Evolutionary conservation across 1,140 invertebrate genomes (phyloP), one percentile per base, ranked within the genome.

Genomic region (Aphis craccivora): DNA sequence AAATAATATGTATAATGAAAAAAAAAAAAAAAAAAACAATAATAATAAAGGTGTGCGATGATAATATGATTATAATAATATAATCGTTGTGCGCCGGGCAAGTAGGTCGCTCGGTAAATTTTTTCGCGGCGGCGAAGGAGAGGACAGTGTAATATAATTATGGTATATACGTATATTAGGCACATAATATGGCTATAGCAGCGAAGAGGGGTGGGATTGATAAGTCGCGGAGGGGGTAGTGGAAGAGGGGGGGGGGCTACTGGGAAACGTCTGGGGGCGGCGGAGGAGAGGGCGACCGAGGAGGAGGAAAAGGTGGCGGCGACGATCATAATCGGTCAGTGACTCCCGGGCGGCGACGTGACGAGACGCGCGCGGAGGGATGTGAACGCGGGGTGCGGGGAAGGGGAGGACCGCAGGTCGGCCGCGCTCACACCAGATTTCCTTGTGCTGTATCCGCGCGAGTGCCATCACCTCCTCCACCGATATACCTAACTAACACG

Each of bases 291-390:
- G 40, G 90, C 8, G n/a, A 53, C 20, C 43, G 67, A 18, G 7
- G 60, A n/a, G 40, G 43, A 20, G 90, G 30, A 25, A 67, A 53
- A 43, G 90, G 90, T 37, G 90, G n/a, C 67, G 45, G 45, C 20
- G 43, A 48, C 87, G 87, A 53, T 53, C 87, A 37, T 89, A 89
- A 89, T 92, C 91, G 91, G 91, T 92, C 91, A 53, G 91, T 91
- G 90, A 91, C 90, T 91, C 60, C 43, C 25, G 20, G 40, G 60
- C 67, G 67, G 67, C 25, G 55, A 18, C 37, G 23, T 18, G 45
- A n/a, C 43, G 40, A 60, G 37, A 76, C 53, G 43, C 1, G 6
- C 9, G 53, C 86, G 67, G 90, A 89, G n/a, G 45, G 87, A 89
- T 51, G 87, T 37, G n/a, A 4, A 22, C 25, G 48, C 11, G 18